These are phyloP conservation scores for Odiellus spinosus DNA, from an alignment of 2,888 invertebrate species.

Conservation along the genomic window DNA sequence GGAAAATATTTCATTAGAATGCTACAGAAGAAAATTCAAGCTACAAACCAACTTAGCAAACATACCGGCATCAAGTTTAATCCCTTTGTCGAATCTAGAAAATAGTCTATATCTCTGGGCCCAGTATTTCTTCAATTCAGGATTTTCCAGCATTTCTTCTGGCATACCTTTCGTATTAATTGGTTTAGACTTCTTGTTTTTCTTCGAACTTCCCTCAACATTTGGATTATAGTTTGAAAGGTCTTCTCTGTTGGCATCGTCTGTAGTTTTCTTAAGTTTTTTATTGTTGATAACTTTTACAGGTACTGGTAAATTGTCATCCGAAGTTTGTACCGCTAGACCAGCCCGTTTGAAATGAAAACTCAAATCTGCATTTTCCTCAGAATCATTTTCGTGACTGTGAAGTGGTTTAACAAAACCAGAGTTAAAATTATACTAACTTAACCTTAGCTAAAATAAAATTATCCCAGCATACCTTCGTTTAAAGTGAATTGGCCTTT, in stretches of 20 bases:
- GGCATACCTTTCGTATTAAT: not conserved
- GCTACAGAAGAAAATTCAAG: not conserved
- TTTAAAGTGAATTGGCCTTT: conserved; percentile 12
- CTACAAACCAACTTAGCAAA: too few relatives aligned
- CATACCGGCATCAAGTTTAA: conserved; percentile 66
- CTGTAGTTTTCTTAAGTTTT: too few relatives aligned
- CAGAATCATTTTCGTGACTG: conserved; percentile 4
- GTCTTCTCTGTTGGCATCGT: too few relatives aligned
- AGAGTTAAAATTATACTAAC: not conserved
- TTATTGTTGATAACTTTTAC: too few relatives aligned
- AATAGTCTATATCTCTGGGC: conserved; percentile 76
- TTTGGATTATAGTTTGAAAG: too few relatives aligned
- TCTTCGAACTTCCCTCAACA: too few relatives aligned
- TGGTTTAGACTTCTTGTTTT: not conserved
- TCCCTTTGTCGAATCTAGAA: conserved; percentile 73
- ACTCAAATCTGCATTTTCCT: conserved; percentile 1
- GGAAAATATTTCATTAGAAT: not conserved
- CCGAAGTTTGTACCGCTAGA: conserved; percentile 5
- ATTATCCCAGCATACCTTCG: conserved; percentile 8
- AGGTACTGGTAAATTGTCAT: not conserved
- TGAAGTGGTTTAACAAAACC: conserved; percentile 1
- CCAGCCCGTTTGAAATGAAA: conserved; percentile 5
- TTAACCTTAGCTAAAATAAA: not conserved
- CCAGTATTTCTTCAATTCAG: conserved; percentile 54
- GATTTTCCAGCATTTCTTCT: not conserved